These are phyloP conservation scores for Drosophila elegans DNA, from an alignment of 1,140 invertebrate species.

Conservation along the genomic window DNA sequence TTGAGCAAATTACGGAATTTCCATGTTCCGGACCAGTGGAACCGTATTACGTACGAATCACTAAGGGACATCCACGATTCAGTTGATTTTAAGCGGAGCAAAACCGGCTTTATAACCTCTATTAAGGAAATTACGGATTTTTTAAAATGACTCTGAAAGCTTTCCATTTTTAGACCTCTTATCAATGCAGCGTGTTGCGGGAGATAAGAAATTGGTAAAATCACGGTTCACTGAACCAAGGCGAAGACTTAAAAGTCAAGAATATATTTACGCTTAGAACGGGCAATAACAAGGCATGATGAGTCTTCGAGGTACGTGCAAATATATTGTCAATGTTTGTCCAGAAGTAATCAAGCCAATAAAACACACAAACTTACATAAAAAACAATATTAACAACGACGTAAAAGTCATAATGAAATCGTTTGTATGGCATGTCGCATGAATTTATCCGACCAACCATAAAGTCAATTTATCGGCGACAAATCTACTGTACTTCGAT, in stretches of 20 bases:
- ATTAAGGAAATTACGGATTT: constrained; percentile 2
- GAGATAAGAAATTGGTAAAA: constrained; percentile 33
- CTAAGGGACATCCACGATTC: background rate
- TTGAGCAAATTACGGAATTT: constrained; percentile 47
- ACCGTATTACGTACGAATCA: constrained; percentile 18
- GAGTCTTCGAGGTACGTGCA: constrained; percentile 20
- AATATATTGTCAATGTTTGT: constrained; percentile 36
- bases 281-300: background rate
- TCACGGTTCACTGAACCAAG: constrained; percentile 35
- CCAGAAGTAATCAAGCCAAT: constrained; percentile 41
- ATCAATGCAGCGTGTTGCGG: constrained; percentile 13
- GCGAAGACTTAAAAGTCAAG: constrained; percentile 5
- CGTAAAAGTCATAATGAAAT: constrained; percentile 52
- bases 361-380: constrained; percentile 32
- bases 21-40: constrained; percentile 19
- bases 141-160: background rate
- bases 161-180: constrained; percentile 4
- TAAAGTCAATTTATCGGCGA: constrained; percentile 22
- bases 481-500: constrained; percentile 34
- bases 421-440: constrained; percentile 55
- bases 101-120: background rate
- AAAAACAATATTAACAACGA: constrained; percentile 18
- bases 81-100: background rate
- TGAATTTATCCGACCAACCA: constrained; percentile 17
- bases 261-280: constrained; percentile 9